Evolutionary conservation across 2,888 invertebrate species (phyloP), one percentile per base, ranked within the genome.

Genomic region (Abscondita cerata): DNA sequence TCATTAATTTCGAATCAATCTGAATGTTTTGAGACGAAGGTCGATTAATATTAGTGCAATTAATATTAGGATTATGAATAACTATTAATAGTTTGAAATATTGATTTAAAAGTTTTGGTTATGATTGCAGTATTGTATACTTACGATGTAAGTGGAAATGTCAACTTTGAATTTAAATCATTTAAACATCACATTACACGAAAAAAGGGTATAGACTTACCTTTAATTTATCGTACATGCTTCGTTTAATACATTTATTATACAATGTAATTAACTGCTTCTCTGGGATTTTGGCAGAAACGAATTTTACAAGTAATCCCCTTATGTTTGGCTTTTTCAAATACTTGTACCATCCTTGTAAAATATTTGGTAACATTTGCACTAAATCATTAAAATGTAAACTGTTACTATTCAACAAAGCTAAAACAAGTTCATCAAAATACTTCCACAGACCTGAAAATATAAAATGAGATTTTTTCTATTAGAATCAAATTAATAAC

Each of bases 301-400:
- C 16, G 16, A 51, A 36, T 8, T 16, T n/a, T 11, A 51, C 16
- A 2, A 51, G 13, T 34, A 51, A 34, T 5, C 34, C 51, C 16
- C 34, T 20, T 36, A 51, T 51, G 16, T 31, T 13, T 1, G 34
- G 5, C 6, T 31, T 9, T n/a, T 20, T 34, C 33, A 51, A 36
- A 36, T 33, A 19, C 31, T 36, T 33, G 18, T 51, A 51, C 51
- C 51, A 51, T 33, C 51, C 51, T 36, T 51, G 34, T 34, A 51
- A 51, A 36, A 51, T 36, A 34, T 51, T 51, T 33, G 33, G 34
- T 16, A 51, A 34, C 16, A 51, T 34, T 15, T 33, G 1, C 2
- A 12, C 13, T 16, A 51, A 16, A 36, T 34, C 18, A 11, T 15
- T 15, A 3, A 34, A 1, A 16, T 34, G 15, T 6, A 25, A 4